These are phyloP conservation scores for Troides helena DNA, from an alignment of 2,888 invertebrate species.

Conservation along the genomic window DNA sequence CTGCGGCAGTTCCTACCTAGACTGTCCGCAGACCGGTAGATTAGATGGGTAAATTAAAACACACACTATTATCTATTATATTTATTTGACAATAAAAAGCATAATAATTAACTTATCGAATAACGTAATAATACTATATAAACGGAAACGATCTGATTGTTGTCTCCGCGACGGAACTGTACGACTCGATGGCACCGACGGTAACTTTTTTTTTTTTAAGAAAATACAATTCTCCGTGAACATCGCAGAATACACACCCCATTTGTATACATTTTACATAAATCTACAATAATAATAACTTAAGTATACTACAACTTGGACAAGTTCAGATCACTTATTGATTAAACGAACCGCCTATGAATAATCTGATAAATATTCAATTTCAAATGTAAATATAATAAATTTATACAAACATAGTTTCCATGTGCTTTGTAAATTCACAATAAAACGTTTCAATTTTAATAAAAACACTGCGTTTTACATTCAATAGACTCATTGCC, in stretches of 20 bases:
- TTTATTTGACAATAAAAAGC: conserved; percentile 25
- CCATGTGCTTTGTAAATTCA: too few species aligned
- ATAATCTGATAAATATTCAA: background rate
- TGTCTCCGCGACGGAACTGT: conserved; percentile 37
- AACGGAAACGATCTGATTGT: conserved; percentile 38
- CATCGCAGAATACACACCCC: background rate
- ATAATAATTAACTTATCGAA: conserved; percentile 31
- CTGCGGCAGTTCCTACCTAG: too few species aligned
- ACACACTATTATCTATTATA: conserved; percentile 6
- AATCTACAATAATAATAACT: too few species aligned
- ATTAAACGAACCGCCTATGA: background rate
- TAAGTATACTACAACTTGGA: background rate
- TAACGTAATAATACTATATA: conserved; percentile 49
- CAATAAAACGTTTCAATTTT: too few species aligned
- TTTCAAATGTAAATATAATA: background rate
- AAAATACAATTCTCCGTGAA: conserved; percentile 22
- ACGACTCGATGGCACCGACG: conserved; percentile 48
- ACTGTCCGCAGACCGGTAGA: too few species aligned
- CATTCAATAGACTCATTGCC: too few species aligned
- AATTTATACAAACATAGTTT: background rate
- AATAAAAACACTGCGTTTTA: too few species aligned
- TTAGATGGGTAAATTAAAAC: conserved; percentile 1
- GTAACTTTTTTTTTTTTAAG: conserved; percentile 32
- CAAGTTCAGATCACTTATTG: conserved; percentile 4
- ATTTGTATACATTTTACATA: too few species aligned